These are phyloP conservation scores for Ciconia nigra DNA, from an alignment of 2,797 vertebrate species.

Conservation along the genomic window DNA sequence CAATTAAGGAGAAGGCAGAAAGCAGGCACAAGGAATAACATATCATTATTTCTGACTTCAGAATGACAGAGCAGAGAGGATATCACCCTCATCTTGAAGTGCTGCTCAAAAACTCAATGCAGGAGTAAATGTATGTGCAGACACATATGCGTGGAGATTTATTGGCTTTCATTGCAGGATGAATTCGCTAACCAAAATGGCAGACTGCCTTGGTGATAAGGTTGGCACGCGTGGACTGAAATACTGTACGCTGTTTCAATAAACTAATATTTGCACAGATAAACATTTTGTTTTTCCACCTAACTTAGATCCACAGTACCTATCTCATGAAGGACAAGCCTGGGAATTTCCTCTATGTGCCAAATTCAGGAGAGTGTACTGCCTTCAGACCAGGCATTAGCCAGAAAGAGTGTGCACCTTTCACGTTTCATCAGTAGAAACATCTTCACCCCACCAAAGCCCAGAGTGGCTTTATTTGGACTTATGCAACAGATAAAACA, in stretches of 20 bases:
- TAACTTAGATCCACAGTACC: neutral
- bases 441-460: neutral
- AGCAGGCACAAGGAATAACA: neutral
- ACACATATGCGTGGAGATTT: neutral
- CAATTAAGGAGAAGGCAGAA: neutral
- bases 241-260: conserved; percentile 9
- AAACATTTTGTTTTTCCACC: neutral
- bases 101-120: neutral
- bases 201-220: neutral
- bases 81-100: neutral
- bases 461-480: neutral
- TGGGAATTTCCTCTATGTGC: neutral
- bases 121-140: neutral
- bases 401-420: neutral
- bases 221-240: neutral
- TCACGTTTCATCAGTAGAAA: neutral
- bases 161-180: neutral
- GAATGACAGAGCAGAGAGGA: neutral
- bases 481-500: neutral
- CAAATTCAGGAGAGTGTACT: neutral
- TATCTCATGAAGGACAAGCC: neutral
- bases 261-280: conserved; percentile 41
- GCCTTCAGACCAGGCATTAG: neutral
- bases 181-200: neutral
- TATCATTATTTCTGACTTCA: neutral